phyloP scores from a whole-genome alignment of 2,888 invertebrate genomes.

The Lycocerus yunnanus region DNA sequence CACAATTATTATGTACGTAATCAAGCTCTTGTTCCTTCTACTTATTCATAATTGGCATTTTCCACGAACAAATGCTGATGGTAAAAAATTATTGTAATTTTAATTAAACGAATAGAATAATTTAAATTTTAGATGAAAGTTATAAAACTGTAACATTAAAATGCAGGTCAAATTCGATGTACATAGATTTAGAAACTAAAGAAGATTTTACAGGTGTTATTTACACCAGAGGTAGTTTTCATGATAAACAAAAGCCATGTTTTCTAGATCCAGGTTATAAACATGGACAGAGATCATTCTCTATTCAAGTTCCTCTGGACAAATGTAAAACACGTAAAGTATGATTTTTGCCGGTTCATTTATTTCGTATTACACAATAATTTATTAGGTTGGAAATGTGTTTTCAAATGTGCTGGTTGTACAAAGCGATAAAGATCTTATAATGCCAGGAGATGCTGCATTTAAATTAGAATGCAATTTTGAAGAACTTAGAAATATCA shows the following conservation, averaged over 20 bases:
- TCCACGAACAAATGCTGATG: background rate
- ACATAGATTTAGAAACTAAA: slow-evolving; percentile 56
- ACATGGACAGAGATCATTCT: slow-evolving; percentile 55
- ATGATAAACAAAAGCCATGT: slow-evolving; percentile 61
- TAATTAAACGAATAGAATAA: slow-evolving; percentile 55
- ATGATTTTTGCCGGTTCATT: slow-evolving; percentile 18
- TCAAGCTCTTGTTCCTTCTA: background rate
- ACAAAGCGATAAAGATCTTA: slow-evolving; percentile 68
- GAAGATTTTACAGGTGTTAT: slow-evolving; percentile 65
- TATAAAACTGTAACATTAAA: slow-evolving; percentile 62
- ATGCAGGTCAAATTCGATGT: slow-evolving; percentile 63
- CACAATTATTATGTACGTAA: background rate
- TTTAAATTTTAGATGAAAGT: slow-evolving; percentile 61
- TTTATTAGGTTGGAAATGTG: slow-evolving; percentile 57
- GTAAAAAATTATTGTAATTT: background rate
- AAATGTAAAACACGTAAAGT: slow-evolving; percentile 62
- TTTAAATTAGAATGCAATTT: slow-evolving; percentile 70
- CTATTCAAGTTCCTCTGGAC: slow-evolving; percentile 61
- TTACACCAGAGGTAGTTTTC: slow-evolving; percentile 66
- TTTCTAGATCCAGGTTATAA: slow-evolving; percentile 59
- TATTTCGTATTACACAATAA: background rate
- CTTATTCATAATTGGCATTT: slow-evolving; percentile 1
- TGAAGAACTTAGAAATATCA: slow-evolving; percentile 59
- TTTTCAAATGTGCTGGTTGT: slow-evolving; percentile 66
- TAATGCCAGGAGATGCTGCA: slow-evolving; percentile 69